Percentiles rank a stretch among this genome's conserved stretches.
Conservation (phyloP, 2,888 invertebrate genomes). For the Ochropacha duplaris region DNA sequence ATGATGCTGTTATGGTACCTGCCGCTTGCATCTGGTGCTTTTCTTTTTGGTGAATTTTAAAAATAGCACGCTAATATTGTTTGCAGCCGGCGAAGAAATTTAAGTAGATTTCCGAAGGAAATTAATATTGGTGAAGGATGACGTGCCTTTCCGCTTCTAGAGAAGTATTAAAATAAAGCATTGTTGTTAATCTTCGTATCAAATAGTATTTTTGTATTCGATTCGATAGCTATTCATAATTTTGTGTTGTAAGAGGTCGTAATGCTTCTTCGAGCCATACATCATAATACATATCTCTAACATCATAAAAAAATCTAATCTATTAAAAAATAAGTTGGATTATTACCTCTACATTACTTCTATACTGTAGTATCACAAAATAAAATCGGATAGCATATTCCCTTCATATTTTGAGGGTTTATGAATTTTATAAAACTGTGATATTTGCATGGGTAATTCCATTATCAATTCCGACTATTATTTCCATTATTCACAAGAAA, state of each 20-base stretch:
- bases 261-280: no score
- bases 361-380: no score
- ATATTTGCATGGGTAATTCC: not conserved
- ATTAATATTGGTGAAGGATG: slow-evolving; percentile 10
- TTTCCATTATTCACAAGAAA: not conserved
- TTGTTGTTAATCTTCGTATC: not conserved
- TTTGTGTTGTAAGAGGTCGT: no score
- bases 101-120: slow-evolving; percentile 3
- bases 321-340: no score
- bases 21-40: slow-evolving; percentile 73
- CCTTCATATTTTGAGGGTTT: no score
- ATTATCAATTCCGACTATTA: not conserved
- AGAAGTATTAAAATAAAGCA: not conserved
- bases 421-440: no score
- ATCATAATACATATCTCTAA: no score
- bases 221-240: no score
- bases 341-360: no score
- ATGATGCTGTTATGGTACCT: slow-evolving; percentile 75
- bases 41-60: slow-evolving; percentile 59
- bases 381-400: no score
- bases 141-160: slow-evolving; percentile 35
- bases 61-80: slow-evolving; percentile 60
- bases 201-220: no score
- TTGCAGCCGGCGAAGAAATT: slow-evolving; percentile 37
- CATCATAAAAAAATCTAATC: no score